Evolutionary conservation across 2,113 vertebrate species (phyloP), one percentile per base, ranked within the genome.

Genomic region (Anseranas semipalmata): DNA sequence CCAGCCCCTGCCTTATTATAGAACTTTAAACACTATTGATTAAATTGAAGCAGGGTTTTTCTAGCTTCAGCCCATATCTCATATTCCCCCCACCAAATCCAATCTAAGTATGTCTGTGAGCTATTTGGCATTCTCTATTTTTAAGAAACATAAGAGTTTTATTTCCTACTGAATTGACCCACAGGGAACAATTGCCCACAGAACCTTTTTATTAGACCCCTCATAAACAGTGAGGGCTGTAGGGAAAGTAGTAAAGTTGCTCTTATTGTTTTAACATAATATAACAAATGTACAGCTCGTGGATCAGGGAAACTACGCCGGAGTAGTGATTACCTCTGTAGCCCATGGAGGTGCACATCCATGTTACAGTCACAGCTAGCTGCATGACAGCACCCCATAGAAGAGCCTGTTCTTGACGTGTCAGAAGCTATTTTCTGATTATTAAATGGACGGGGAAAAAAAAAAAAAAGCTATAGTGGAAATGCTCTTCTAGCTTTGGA

Each of bases 161-260:
- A 97, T 97, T 97, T 97, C 97, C 94, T 87, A 55, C 94, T 25
- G 77, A 95, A 98, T 96, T 87, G 96, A 93, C 96, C 97, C 97
- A 41, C 56, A 3, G 97, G 97, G 98, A 98, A 95, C 98, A 96
- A 95, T 98, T 97, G 97, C 97, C 98, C 97, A 97, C 96, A 97
- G 97, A 97, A 94, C 97, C 97, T 98, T 97, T 98, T 98, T 98
- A 97, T 95, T 97, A 98, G 93, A 10, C 91, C 96, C 93, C 97
- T 96, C 97, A 9, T 98, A 97, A 98, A 98, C 97, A 97, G 97
- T 6, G 93, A 96, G 95, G 95, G 97, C 97, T 97, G 97, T 8
- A 91, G 95, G 96, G 95, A 96, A 92, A 52, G 97, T 25, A 81
- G 75, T 81, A 74, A 97, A 97, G 82, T 16, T 32, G 22, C 93